phyloP scores from a whole-genome alignment of 2,797 vertebrate genomes.

The Lepilemur septentrionalis region DNA sequence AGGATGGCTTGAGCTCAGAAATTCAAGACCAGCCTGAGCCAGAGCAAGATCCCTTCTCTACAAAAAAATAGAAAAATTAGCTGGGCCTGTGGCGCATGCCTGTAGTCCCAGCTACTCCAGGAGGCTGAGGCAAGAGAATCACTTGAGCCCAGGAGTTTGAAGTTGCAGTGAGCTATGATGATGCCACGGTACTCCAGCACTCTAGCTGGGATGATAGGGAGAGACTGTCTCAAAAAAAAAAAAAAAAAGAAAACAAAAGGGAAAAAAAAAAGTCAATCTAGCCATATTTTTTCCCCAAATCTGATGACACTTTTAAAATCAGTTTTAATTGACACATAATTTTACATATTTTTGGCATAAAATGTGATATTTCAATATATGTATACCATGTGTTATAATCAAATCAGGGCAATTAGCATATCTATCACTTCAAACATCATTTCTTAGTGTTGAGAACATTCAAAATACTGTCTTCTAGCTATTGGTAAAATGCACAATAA shows the following conservation, averaged over 20 bases:
- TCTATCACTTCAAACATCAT: background rate
- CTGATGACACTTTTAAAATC: background rate
- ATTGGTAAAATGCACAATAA: background rate
- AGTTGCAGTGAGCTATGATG: background rate
- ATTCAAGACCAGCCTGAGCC: too few relatives aligned
- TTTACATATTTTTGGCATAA: background rate
- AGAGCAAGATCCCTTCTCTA: too few relatives aligned
- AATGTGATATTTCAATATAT: background rate
- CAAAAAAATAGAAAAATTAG: background rate
- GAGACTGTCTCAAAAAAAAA: background rate
- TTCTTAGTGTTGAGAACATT: background rate
- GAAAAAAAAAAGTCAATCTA: background rate
- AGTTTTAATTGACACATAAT: background rate
- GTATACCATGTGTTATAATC: background rate
- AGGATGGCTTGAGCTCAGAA: too few relatives aligned
- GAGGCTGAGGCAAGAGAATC: background rate
- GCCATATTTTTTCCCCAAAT: background rate
- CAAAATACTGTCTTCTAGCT: background rate
- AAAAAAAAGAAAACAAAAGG: background rate
- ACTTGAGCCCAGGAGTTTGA: background rate
- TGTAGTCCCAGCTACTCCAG: background rate
- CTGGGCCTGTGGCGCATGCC: background rate
- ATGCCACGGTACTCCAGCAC: background rate
- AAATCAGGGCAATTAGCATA: background rate
- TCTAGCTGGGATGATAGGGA: fast-evolving